Evolutionary conservation across 2,113 vertebrate genomes (phyloP).

Genomic region (Rhinopomastus cyanomelas): DNA sequence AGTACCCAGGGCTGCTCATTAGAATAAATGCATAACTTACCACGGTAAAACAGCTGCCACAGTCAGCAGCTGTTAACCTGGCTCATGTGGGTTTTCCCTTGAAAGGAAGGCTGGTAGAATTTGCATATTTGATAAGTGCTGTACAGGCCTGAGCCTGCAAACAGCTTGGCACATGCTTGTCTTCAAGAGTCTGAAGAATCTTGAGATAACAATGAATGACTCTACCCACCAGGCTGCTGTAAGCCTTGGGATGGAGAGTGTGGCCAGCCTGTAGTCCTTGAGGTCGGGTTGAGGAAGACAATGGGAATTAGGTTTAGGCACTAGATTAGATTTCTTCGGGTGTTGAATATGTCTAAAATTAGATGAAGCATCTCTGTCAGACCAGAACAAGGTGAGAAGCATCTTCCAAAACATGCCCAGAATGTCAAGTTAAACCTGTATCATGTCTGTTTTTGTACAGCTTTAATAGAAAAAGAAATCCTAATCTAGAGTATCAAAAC

Average conservation of each 20-base stretch:
- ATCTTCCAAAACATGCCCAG: background rate
- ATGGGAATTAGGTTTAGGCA: conserved; percentile 32
- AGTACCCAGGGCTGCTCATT: conserved; percentile 34
- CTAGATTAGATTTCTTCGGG: background rate
- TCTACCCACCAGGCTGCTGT: background rate
- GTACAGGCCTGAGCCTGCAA: conserved; percentile 8
- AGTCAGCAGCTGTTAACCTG: background rate
- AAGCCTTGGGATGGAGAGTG: no score
- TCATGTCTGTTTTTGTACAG: conserved; percentile 44
- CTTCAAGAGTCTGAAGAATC: background rate
- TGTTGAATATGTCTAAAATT: background rate
- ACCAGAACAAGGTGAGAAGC: background rate
- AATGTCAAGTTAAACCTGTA: background rate
- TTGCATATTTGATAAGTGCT: conserved; percentile 40
- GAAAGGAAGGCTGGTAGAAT: background rate
- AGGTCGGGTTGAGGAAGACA: background rate
- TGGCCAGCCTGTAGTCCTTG: background rate
- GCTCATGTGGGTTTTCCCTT: background rate
- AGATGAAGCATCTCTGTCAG: background rate
- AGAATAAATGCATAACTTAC: conserved; percentile 45
- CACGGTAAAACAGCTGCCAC: conserved; percentile 1
- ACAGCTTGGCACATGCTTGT: background rate
- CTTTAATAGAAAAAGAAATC: conserved; percentile 72
- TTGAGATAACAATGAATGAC: background rate
- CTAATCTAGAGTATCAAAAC: conserved; percentile 79